Base-by-base conservation (phyloP, 2,888 invertebrate species). In the Bellardia bayeri region DNA sequence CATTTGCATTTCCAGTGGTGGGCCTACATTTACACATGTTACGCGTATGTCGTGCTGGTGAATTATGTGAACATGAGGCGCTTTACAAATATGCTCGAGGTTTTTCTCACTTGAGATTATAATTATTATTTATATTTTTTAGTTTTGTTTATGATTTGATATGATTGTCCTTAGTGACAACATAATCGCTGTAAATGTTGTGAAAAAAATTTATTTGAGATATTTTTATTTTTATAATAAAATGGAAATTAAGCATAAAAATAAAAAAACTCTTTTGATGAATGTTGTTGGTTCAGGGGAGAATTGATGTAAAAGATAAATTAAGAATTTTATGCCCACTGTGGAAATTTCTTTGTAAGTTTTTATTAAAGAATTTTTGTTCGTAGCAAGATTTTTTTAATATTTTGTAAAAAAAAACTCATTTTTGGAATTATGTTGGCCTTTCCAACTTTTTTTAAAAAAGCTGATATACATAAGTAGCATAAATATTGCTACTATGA, bases 1-100 rank as follows among this genome's bases (percentile, higher is more conserved):
- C 91, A 92, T 74, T 82, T 92, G 71, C 93, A 93, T 88, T 91
- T 93, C 89, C 93, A 93, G 76, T 92, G 92, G 91, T 93, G 93
- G 93, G 93, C 91, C 40, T 93, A 93, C 85, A 91, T 93, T 54
- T 93, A 93, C 85, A 91, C 92, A 72, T 92, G 91, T 75, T 93
- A 93, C 64, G 89, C 91, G 14, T 93, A 93, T 69, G 64, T 91
- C 33, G 86, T 93, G 51, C 85, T 93, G 66, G 91, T 92, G 40
- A 93, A 92, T 89, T 93, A 91, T 89, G 91, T 92, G 16, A 91
- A 83, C 71, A 89, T 92, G 89, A 89, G 91, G 6, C 88, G 90
- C 5, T 88, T 91, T 37, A 91, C 91, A 51, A 93, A 93, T 72
- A 84, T 93, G 42, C 89, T 93, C 8, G 93, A 93, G 76, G 91